A percentile compares a stretch with the other conserved stretches of the same genome.
Conservation (phyloP, 2,113 vertebrate genomes). For the Phasianus colchicus region DNA sequence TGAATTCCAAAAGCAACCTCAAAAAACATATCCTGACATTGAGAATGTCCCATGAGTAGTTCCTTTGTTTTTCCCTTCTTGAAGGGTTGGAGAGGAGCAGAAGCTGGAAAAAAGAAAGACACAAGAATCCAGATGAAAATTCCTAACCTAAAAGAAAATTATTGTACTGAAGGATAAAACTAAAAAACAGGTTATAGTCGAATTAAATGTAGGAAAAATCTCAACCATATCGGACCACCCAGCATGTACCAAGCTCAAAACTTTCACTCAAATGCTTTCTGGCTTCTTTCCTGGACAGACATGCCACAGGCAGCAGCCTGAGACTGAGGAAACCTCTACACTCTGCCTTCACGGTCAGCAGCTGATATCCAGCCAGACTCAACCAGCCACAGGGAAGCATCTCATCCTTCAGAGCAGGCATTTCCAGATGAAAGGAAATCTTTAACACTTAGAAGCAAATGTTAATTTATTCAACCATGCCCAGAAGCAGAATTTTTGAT, state of each 20-base stretch:
- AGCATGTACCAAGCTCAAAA: constrained; percentile 6
- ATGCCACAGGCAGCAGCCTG: neutral
- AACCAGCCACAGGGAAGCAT: neutral
- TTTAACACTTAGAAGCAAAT: neutral
- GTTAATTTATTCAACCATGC: neutral
- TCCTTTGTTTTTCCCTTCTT: neutral
- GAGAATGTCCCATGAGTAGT: neutral
- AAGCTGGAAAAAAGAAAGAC: neutral
- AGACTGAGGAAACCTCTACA: neutral
- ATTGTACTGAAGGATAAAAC: neutral
- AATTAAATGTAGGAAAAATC: constrained; percentile 31
- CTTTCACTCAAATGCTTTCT: constrained; percentile 24
- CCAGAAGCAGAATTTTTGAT: neutral
- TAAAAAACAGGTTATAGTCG: neutral
- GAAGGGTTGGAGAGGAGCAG: neutral
- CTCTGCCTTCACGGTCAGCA: neutral
- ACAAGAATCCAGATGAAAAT: neutral
- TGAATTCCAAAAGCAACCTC: neutral
- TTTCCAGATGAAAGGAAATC: neutral
- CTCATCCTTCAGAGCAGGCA: neutral
- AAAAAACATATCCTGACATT: neutral
- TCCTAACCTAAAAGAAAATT: neutral
- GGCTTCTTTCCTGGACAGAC: constrained; percentile 38
- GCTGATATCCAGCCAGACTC: constrained; percentile 16
- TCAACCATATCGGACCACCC: constrained; percentile 28